Percentiles rank a stretch among this genome's conserved stretches.
Conservation (phyloP, 2,888 invertebrate species). For the Rotaria socialis region DNA sequence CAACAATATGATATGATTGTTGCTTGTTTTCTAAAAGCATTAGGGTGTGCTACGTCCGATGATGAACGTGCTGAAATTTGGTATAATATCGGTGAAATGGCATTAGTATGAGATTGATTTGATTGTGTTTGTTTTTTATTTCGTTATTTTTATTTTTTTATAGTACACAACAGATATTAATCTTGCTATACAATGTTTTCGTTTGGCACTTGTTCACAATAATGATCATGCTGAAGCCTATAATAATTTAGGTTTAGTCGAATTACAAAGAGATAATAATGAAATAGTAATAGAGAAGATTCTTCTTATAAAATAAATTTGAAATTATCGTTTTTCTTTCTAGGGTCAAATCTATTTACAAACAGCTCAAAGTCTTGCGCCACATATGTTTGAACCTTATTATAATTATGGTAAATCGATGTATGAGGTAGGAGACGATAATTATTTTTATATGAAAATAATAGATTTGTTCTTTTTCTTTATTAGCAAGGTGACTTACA, state of each 20-base stretch:
- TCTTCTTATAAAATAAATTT: not conserved
- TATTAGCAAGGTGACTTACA: conserved; percentile 30
- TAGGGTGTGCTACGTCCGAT: conserved; percentile 71
- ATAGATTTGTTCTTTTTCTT: not conserved
- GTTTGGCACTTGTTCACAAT: conserved; percentile 72
- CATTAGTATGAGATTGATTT: conserved; percentile 69
- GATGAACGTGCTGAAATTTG: conserved; percentile 76
- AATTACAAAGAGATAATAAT: conserved; percentile 67
- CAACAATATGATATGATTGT: conserved; percentile 91
- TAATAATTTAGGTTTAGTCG: conserved; percentile 77
- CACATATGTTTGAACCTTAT: conserved; percentile 66
- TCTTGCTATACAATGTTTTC: conserved; percentile 75
- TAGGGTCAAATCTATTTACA: conserved; percentile 70
- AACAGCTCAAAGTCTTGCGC: conserved; percentile 62
- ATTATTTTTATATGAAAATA: not conserved
- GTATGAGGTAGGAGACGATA: not conserved
- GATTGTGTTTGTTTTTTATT: not conserved
- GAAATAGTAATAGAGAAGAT: conserved; percentile 60
- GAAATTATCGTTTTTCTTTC: conserved; percentile 48
- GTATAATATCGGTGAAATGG: conserved; percentile 92
- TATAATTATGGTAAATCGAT: conserved; percentile 63
- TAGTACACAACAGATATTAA: conserved; percentile 73
- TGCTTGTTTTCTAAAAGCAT: conserved; percentile 84
- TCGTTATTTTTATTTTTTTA: not conserved
- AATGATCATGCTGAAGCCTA: conserved; percentile 77